These are phyloP conservation scores for Enteromius afrohamiltoni DNA, from an alignment of 2,797 vertebrate species.

Conservation along the genomic window DNA sequence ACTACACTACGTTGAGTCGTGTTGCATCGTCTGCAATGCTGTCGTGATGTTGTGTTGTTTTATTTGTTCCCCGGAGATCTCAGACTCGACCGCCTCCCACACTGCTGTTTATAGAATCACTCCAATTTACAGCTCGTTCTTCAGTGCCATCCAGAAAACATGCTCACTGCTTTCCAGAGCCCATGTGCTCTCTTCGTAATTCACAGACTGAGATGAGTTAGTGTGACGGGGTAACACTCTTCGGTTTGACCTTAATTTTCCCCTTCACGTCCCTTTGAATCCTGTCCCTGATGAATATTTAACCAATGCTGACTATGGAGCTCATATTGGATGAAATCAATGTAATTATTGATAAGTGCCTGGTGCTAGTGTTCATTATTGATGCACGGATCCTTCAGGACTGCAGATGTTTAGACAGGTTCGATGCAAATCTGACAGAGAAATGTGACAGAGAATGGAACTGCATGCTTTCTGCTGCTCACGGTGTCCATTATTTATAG, in stretches of 20 bases:
- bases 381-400: slow-evolving; percentile 45
- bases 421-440: background rate
- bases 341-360: slow-evolving; percentile 67
- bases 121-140: slow-evolving; percentile 56
- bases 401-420: slow-evolving; percentile 8
- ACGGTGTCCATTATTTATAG: background rate
- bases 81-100: slow-evolving; percentile 34
- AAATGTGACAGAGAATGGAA: slow-evolving; percentile 6
- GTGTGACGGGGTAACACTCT: slow-evolving; percentile 18
- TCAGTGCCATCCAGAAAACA: background rate
- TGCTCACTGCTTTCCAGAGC: slow-evolving; percentile 1
- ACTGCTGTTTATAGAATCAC: slow-evolving; percentile 54
- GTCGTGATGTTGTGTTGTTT: slow-evolving; percentile 39
- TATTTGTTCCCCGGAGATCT: slow-evolving; percentile 46
- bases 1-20: no score
- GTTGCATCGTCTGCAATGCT: background rate
- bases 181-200: background rate
- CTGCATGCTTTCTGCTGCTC: background rate
- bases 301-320: slow-evolving; percentile 64
- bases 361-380: slow-evolving; percentile 64
- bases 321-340: slow-evolving; percentile 62
- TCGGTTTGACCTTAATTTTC: slow-evolving; percentile 55
- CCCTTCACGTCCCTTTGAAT: slow-evolving; percentile 20
- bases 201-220: background rate
- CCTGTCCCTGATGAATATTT: slow-evolving; percentile 68